Evolutionary conservation across 1,140 invertebrate species (phyloP).

Genomic region (Chelonus insularis): DNA sequence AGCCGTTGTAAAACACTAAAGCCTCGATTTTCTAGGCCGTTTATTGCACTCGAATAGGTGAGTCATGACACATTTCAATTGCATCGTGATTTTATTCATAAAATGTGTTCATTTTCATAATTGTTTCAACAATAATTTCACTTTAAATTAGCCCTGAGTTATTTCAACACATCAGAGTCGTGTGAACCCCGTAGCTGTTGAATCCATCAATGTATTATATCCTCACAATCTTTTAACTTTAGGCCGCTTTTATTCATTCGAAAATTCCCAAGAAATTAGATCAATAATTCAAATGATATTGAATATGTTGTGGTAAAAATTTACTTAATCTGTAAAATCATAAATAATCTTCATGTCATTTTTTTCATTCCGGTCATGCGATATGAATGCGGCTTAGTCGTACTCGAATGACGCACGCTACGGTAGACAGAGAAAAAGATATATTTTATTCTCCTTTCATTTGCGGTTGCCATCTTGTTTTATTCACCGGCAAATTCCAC

Average conservation of each 20-base stretch:
- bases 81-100: background rate
- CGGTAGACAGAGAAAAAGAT: slow-evolving; percentile 28
- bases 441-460: slow-evolving; percentile 1
- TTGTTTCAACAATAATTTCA: slow-evolving; percentile 17
- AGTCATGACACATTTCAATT: slow-evolving; percentile 34
- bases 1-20: slow-evolving; percentile 53
- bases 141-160: slow-evolving; percentile 25
- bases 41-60: slow-evolving; percentile 55
- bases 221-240: background rate
- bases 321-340: no score
- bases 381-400: slow-evolving; percentile 29
- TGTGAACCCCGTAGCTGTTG: slow-evolving; percentile 47
- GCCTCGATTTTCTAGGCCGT: slow-evolving; percentile 54
- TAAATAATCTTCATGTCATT: slow-evolving; percentile 17
- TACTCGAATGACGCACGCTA: slow-evolving; percentile 39
- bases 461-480: slow-evolving; percentile 19
- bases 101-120: background rate
- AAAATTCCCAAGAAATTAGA: background rate
- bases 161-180: slow-evolving; percentile 26
- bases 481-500: slow-evolving; percentile 20
- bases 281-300: no score
- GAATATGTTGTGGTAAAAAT: no score
- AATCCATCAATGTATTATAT: slow-evolving; percentile 27
- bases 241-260: background rate
- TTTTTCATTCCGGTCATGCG: slow-evolving; percentile 25